Evolutionary conservation across 1,140 invertebrate genomes (phyloP).

Genomic region (Drosophila cardini): DNA sequence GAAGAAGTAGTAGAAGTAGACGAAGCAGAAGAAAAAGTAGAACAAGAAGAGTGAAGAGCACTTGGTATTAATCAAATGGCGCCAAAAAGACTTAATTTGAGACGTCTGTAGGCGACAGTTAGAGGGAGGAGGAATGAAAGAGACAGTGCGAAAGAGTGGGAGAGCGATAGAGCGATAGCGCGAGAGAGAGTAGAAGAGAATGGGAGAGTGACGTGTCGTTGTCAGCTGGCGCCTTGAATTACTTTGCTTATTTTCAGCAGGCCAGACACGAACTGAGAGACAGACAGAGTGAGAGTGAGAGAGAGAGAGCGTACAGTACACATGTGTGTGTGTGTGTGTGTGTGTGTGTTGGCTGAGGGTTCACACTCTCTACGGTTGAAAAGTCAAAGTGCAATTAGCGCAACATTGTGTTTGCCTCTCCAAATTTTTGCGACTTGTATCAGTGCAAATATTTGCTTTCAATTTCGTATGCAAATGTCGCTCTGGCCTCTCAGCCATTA

Average conservation of each 20-base stretch:
- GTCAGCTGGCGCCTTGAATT: conserved; percentile 60
- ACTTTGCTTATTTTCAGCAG: conserved; percentile 62
- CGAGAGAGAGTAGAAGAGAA: too few species aligned
- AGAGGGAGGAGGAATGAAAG: conserved; percentile 16
- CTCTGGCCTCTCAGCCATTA: conserved; percentile 53
- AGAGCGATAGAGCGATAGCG: too few species aligned
- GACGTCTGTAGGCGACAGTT: conserved; percentile 41
- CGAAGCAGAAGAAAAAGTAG: neutral
- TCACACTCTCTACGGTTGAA: conserved; percentile 43
- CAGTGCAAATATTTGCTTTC: conserved; percentile 78
- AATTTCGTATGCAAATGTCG: conserved; percentile 81
- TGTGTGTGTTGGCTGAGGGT: conserved; percentile 25
- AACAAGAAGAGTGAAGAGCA: conserved; percentile 1
- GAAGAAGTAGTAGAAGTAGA: neutral
- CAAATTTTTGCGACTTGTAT: conserved; percentile 44
- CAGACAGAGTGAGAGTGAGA: neutral
- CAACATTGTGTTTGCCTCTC: conserved; percentile 24
- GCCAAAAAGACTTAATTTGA: conserved; percentile 33
- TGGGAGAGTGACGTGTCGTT: conserved; percentile 32
- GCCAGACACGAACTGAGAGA: conserved; percentile 39
- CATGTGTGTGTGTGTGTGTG: conserved; percentile 14
- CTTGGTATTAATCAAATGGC: conserved; percentile 71
- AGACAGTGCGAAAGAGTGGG: too few species aligned
- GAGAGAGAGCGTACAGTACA: neutral
- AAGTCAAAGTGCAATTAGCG: conserved; percentile 81